Evolutionary conservation across 2,797 vertebrate species (phyloP).

Genomic region (Gymnocypris eckloni): DNA sequence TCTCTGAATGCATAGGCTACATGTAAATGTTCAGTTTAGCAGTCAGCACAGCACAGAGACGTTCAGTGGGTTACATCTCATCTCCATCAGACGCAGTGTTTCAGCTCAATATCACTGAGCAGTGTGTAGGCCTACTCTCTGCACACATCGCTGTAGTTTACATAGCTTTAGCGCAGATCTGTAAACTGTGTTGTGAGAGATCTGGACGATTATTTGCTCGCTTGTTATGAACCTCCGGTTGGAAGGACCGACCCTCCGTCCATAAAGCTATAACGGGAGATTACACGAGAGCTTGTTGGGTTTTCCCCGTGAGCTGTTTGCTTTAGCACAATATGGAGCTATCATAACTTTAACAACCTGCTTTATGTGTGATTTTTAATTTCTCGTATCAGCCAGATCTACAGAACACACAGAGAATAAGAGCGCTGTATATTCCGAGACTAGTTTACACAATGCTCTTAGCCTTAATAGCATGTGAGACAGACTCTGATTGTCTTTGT

Average conservation of each 20-base stretch:
- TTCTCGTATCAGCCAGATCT: constrained; percentile 48
- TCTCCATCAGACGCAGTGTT: constrained; percentile 32
- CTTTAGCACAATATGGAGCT: constrained; percentile 44
- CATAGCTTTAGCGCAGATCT: constrained; percentile 49
- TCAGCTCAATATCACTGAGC: constrained; percentile 43
- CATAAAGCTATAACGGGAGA: constrained; percentile 52
- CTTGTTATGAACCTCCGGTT: constrained; percentile 45
- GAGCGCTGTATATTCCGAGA: constrained; percentile 17
- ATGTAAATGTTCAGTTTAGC: no score
- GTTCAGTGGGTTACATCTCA: background rate
- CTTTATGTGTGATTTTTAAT: constrained; percentile 45
- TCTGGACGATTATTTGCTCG: constrained; percentile 47
- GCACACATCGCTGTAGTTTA: constrained; percentile 51
- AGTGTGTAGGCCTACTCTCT: constrained; percentile 9
- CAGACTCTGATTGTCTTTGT: constrained; percentile 14
- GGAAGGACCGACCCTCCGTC: constrained; percentile 12
- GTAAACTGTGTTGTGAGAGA: constrained; percentile 47
- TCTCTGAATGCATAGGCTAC: background rate
- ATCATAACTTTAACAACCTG: constrained; percentile 48
- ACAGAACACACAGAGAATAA: constrained; percentile 27
- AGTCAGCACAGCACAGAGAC: background rate
- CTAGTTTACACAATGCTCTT: constrained; percentile 17
- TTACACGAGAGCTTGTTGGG: constrained; percentile 32
- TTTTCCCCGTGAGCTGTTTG: constrained; percentile 48
- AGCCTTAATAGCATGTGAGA: background rate